Conservation (phyloP, 2,888 invertebrate genomes). For the Drosophila peninsularis region DNA sequence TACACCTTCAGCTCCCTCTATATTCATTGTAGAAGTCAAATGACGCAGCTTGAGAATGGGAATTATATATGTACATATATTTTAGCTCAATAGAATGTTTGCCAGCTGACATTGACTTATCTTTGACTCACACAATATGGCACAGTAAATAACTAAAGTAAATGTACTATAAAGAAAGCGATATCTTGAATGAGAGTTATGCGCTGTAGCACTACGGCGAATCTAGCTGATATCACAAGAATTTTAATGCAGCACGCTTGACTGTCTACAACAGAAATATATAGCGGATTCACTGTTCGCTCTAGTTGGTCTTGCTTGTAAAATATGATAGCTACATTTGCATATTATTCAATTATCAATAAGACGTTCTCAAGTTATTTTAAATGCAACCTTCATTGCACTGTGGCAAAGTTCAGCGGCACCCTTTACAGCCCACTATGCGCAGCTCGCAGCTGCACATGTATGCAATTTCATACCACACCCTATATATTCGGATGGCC, state of each 20-base stretch:
- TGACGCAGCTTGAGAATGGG: conserved; percentile 46
- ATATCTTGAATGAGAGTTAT: conserved; percentile 25
- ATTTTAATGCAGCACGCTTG: not conserved
- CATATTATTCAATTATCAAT: conserved; percentile 28
- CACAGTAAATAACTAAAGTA: conserved; percentile 5
- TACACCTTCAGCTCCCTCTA: conserved; percentile 21
- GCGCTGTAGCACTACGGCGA: not conserved
- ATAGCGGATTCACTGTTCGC: not conserved
- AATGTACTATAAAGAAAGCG: conserved; percentile 12
- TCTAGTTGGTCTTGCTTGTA: conserved; percentile 4
- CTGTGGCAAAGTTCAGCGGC: conserved; percentile 38
- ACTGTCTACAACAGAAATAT: not conserved
- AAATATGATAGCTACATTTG: conserved; percentile 1
- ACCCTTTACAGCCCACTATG: not conserved
- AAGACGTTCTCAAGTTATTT: conserved; percentile 16
- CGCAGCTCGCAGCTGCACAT: not conserved
- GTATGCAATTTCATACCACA: conserved; percentile 50
- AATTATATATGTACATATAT: not conserved
- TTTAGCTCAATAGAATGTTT: conserved; percentile 13
- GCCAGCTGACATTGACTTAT: conserved; percentile 13
- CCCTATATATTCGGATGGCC: conserved; percentile 51
- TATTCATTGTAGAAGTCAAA: conserved; percentile 15
- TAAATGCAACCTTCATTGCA: conserved; percentile 7
- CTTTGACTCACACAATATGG: conserved; percentile 14
- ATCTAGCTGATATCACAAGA: conserved; percentile 17